Conservation (phyloP, 2,888 invertebrate genomes). For the Allophyes oxyacanthae region DNA sequence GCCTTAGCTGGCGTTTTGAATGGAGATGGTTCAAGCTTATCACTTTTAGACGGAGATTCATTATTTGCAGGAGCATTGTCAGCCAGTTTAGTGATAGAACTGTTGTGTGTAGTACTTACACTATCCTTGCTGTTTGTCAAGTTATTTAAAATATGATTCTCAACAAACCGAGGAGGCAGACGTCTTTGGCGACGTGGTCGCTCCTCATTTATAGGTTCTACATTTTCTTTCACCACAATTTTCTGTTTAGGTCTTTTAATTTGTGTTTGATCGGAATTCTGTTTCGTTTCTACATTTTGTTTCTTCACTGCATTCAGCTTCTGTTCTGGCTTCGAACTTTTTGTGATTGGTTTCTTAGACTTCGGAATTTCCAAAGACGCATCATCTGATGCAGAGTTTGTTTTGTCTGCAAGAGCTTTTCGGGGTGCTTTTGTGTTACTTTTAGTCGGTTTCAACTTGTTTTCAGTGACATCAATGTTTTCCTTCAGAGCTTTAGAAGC, state of each 20-base stretch:
- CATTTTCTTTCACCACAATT: constrained; percentile 8
- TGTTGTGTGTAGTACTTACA: constrained; percentile 14
- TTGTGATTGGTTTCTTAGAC: constrained; percentile 45
- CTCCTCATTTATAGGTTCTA: constrained; percentile 29
- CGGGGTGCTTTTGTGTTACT: constrained; percentile 63
- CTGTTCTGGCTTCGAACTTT: constrained; percentile 14
- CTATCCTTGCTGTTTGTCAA: constrained; percentile 61
- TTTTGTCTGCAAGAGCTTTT: constrained; percentile 80
- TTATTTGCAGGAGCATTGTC: constrained; percentile 12
- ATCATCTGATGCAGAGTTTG: constrained; percentile 82
- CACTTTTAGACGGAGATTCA: constrained; percentile 34
- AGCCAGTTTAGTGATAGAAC: background rate
- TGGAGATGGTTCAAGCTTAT: constrained; percentile 48
- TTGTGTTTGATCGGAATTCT: constrained; percentile 15
- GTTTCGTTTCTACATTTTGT: constrained; percentile 23
- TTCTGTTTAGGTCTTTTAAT: background rate
- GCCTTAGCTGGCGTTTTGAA: constrained; percentile 66
- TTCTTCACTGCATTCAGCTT: constrained; percentile 15
- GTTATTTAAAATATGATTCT: constrained; percentile 64
- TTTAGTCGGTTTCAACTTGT: constrained; percentile 56
- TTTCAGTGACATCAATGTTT: constrained; percentile 64
- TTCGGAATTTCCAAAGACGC: constrained; percentile 61
- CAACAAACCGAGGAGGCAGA: constrained; percentile 70
- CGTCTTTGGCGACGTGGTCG: constrained; percentile 72
- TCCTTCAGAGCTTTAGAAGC: constrained; percentile 73